Evolutionary conservation across 2,113 vertebrate genomes (phyloP).

Genomic region (Tragelaphus scriptus): DNA sequence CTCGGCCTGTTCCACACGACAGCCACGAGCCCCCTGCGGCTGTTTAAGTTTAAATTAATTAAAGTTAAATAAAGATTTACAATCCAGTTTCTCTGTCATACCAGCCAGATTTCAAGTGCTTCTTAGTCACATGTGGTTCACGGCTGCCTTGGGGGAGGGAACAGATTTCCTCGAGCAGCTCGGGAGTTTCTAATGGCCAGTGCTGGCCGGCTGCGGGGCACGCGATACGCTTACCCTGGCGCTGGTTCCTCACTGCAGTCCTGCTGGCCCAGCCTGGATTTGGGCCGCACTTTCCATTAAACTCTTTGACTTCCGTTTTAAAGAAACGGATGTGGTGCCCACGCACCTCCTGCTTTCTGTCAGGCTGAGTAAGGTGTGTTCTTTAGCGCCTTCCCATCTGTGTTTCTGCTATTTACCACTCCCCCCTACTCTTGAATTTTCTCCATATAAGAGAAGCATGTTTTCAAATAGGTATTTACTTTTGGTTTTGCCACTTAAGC

Average conservation of each 20-base stretch:
- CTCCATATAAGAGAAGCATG: neutral
- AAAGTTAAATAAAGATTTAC: neutral
- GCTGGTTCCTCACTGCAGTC: rapidly evolving
- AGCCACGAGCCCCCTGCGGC: neutral
- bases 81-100: neutral
- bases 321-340: neutral
- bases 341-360: neutral
- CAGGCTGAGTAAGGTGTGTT: neutral
- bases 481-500: neutral
- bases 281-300: neutral
- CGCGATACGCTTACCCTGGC: rapidly evolving
- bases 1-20: neutral
- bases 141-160: neutral
- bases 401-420: neutral
- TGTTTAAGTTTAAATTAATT: neutral
- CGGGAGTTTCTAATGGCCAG: neutral
- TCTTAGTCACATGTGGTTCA: neutral
- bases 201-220: rapidly evolving
- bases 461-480: neutral
- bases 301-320: neutral
- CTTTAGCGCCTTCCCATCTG: neutral
- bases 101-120: neutral
- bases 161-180: neutral
- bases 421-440: neutral
- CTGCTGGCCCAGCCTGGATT: neutral